Evolutionary conservation across 1,140 invertebrate genomes (phyloP), one percentile per base, ranked within the genome.

Genomic region (Penaeus vannamei): DNA sequence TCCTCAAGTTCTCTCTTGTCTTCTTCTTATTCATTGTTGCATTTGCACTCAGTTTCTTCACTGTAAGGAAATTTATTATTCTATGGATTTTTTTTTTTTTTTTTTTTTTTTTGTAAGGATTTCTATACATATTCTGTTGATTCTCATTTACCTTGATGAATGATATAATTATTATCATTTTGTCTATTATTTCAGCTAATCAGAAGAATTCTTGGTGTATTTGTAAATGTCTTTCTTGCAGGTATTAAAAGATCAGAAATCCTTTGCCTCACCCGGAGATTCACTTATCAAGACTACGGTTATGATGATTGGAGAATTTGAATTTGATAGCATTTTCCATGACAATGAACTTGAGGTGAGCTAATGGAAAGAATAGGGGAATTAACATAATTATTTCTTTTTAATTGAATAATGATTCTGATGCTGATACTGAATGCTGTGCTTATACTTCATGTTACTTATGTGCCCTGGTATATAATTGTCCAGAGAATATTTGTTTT

Each of bases 241-340:
- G 90, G 82, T 91, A 14, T 80, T 91, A 12, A 90, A 61, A 36
- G 69, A 77, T 36, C 86, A 92, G 87, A 29, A 26, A 26, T 81
- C 89, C 36, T 92, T 92, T 80, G 66, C n/a, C 12, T 86, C 84
- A 5, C 85, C 85, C 4, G 79, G 62, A 8, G 77, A 86, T 95
- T 97, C 90, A 95, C 96, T 97, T 1, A 92, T 97, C 0, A 98
- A 97, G 93, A 96, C 96, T 0, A 95, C 97, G 4, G 96, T 97
- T 61, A 97, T 98, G 97, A 97, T 97, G 96, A 96, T 96, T 0
- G 97, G 97, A 0, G 96, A 97, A 92, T 93, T 97, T 62, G 96
- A 97, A 92, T 97, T 96, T 91, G 96, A 97, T 92, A 96, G 96
- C 89, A 95, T 97, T 80, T 97, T 97, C 92, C 97, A 96, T 91